Conservation (phyloP, 64 coral and sea anemone genomes). For the Astreopora myriophthalma region DNA sequence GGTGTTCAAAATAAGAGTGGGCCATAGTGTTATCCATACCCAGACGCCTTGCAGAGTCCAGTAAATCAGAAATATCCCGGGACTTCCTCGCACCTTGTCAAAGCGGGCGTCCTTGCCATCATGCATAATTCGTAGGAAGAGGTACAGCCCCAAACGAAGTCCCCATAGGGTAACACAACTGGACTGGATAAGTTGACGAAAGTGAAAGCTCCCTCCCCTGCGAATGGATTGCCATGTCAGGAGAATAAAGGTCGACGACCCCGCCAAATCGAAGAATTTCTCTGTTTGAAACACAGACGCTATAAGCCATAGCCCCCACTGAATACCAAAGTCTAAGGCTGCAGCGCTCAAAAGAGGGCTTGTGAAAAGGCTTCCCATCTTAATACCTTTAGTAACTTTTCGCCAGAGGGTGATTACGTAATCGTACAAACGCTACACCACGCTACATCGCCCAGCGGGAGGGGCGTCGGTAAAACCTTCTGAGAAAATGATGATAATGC, state of each 20-base stretch:
- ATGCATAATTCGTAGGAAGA: constrained; percentile 76
- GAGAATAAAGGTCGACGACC: constrained; percentile 84
- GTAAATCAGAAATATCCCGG: constrained; percentile 66
- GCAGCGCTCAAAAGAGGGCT: constrained; percentile 75
- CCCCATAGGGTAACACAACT: constrained; percentile 89
- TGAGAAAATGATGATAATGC: too few species aligned
- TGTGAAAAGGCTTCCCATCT: background rate
- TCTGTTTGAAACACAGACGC: constrained; percentile 81
- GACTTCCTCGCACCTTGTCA: constrained; percentile 78
- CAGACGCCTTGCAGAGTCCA: constrained; percentile 93
- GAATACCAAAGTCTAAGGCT: constrained; percentile 82
- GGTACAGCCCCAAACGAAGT: constrained; percentile 73
- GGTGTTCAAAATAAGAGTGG: constrained; percentile 88
- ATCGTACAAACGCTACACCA: too few species aligned
- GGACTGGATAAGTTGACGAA: constrained; percentile 85
- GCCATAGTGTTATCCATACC: constrained; percentile 79
- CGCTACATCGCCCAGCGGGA: too few species aligned
- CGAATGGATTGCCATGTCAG: constrained; percentile 73
- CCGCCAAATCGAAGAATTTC: constrained; percentile 91
- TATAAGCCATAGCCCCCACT: constrained; percentile 80
- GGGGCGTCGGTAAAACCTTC: too few species aligned
- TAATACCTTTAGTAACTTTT: background rate
- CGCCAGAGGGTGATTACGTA: background rate
- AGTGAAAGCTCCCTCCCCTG: constrained; percentile 36
- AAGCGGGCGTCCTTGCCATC: constrained; percentile 88